These are phyloP conservation scores for Cygnus buccinator DNA, from an alignment of 2,113 vertebrate genomes.

Conservation along the genomic window DNA sequence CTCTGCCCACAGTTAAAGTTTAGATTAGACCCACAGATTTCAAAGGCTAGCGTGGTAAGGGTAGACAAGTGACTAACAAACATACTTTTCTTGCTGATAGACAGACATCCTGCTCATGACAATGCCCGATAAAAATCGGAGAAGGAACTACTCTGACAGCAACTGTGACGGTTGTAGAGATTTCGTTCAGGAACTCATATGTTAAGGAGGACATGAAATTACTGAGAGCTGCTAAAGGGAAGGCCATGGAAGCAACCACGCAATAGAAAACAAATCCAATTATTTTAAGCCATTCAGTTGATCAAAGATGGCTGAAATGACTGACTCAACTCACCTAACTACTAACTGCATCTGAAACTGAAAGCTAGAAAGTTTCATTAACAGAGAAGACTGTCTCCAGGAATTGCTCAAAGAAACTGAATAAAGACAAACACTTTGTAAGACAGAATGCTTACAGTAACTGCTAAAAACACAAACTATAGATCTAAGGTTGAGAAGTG, in stretches of 20 bases:
- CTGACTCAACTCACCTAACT: not conserved
- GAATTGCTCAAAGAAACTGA: not conserved
- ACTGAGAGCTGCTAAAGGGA: not conserved
- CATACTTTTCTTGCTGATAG: not conserved
- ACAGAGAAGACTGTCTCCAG: not conserved
- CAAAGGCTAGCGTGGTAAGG: not conserved
- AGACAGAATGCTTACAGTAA: not conserved
- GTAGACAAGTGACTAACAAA: not conserved
- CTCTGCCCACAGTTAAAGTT: not conserved
- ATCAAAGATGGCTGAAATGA: not conserved
- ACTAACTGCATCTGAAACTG: not conserved
- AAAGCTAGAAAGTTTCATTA: not conserved
- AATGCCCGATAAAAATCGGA: not conserved
- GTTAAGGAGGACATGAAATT: not conserved
- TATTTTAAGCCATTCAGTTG: not conserved
- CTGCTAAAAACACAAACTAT: not conserved
- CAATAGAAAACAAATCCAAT: not conserved
- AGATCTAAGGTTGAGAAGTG: not conserved
- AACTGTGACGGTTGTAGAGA: not conserved
- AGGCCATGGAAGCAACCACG: not conserved
- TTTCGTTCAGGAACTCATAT: not conserved
- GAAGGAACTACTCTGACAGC: not conserved
- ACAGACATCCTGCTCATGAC: not conserved
- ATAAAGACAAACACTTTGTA: not conserved
- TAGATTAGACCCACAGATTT: not conserved